These are phyloP conservation scores for Acronicta leporina DNA, from an alignment of 2,888 invertebrate genomes.

Conservation along the genomic window DNA sequence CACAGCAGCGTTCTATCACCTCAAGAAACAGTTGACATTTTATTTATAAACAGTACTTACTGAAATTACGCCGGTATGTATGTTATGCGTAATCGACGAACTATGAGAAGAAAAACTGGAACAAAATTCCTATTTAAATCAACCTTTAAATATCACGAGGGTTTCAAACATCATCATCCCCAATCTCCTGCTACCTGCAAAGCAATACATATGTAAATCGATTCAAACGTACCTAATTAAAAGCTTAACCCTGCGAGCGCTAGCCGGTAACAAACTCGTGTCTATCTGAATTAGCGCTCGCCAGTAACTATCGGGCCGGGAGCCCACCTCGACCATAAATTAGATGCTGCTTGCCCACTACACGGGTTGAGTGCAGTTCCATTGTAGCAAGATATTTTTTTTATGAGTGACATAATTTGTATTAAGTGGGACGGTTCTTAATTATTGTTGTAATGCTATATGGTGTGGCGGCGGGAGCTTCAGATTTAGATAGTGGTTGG, in stretches of 20 bases:
- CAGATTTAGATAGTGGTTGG: too few relatives aligned
- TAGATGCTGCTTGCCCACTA: slow-evolving; percentile 81
- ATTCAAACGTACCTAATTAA: slow-evolving; percentile 54
- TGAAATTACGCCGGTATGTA: too few relatives aligned
- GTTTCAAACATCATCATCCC: slow-evolving; percentile 10
- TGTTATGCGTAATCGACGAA: too few relatives aligned
- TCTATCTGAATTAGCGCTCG: slow-evolving; percentile 81
- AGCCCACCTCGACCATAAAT: slow-evolving; percentile 86
- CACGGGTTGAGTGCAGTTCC: slow-evolving; percentile 71
- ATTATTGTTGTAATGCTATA: too few relatives aligned
- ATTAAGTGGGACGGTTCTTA: too few relatives aligned
- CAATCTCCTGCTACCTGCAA: slow-evolving; percentile 10
- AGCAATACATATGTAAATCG: slow-evolving; percentile 54
- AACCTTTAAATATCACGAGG: neutral
- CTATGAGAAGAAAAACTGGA: too few relatives aligned
- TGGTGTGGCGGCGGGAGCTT: too few relatives aligned
- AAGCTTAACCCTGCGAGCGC: slow-evolving; percentile 55
- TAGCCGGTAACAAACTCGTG: slow-evolving; percentile 59
- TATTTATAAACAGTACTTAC: too few relatives aligned
- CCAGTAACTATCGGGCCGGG: slow-evolving; percentile 81
- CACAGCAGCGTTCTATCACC: too few relatives aligned
- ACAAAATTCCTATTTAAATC: neutral
- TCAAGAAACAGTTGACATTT: too few relatives aligned
- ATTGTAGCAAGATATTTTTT: slow-evolving; percentile 54
- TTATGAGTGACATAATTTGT: neutral